Percentiles rank a stretch among this genome's conserved stretches.
These are phyloP conservation scores for Sminthurinus signatus DNA, from an alignment of 1,140 invertebrate genomes.

Conservation along the genomic window DNA sequence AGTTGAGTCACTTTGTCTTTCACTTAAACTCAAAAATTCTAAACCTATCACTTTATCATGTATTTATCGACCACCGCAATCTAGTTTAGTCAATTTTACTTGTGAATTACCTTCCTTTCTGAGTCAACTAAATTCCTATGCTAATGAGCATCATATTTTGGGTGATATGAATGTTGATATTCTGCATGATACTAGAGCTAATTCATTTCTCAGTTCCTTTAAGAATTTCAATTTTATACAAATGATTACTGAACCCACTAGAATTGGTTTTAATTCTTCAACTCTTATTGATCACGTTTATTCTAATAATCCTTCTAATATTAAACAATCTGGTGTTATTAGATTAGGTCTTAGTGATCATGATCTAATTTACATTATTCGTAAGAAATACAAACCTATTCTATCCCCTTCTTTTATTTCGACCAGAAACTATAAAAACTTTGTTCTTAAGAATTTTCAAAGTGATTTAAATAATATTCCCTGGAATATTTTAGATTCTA, in stretches of 20 bases:
- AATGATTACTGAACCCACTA: constrained; percentile 1
- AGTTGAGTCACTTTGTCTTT: too few species aligned
- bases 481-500: neutral
- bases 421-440: neutral
- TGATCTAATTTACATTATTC: neutral
- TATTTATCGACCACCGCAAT: neutral
- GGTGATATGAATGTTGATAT: constrained; percentile 6
- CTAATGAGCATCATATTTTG: neutral
- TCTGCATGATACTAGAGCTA: neutral
- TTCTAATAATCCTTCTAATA: neutral
- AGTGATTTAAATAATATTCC: neutral
- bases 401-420: neutral
- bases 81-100: neutral
- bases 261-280: neutral
- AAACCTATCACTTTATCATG: neutral
- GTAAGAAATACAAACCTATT: neutral
- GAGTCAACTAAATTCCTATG: neutral
- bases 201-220: neutral
- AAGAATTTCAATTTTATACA: neutral
- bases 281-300: constrained; percentile 4
- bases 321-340: neutral
- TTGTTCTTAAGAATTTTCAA: neutral
- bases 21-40: neutral
- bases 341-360: neutral
- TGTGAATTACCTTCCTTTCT: neutral